Evolutionary conservation across 2,888 invertebrate species (phyloP).

Genomic region (Platynereis dumerilii): DNA sequence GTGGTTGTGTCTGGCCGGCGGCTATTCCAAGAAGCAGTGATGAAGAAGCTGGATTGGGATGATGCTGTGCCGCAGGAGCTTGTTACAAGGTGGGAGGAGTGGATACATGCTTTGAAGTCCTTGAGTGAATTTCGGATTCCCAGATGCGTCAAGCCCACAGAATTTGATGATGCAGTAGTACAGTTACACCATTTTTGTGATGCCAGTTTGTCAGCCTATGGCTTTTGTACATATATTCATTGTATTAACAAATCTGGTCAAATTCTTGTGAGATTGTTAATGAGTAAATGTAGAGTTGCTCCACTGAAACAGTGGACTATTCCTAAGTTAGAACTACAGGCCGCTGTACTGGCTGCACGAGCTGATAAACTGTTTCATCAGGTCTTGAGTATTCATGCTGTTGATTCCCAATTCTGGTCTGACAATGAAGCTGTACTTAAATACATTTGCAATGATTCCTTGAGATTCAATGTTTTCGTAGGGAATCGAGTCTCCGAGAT

Average conservation of each 20-base stretch:
- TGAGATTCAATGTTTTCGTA: conserved; percentile 43
- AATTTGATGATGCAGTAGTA: not conserved
- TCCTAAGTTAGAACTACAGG: conserved; percentile 27
- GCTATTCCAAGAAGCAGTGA: conserved; percentile 38
- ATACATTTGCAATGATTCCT: conserved; percentile 32
- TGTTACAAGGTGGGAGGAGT: conserved; percentile 32
- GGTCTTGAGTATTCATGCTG: conserved; percentile 20
- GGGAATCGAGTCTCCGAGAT: conserved; percentile 42
- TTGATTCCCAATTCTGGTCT: conserved; percentile 28
- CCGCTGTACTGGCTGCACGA: conserved; percentile 20
- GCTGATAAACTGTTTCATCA: conserved; percentile 16
- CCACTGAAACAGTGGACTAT: conserved; percentile 23
- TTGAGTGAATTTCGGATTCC: conserved; percentile 10
- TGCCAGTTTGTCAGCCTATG: conserved; percentile 27
- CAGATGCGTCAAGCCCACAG: conserved; percentile 10
- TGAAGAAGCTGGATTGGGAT: conserved; percentile 36
- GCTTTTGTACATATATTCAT: conserved; percentile 22
- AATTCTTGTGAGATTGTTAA: conserved; percentile 13
- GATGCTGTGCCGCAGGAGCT: conserved; percentile 35
- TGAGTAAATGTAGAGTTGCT: conserved; percentile 26
- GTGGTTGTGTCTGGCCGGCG: conserved; percentile 35
- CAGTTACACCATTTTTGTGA: conserved; percentile 32
- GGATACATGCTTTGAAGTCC: conserved; percentile 22
- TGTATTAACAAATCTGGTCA: conserved; percentile 4
- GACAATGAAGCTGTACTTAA: conserved; percentile 28